These are phyloP conservation scores for Catostylus mosaicus DNA, from an alignment of 30 jellyfish, hydroid and myxozoan species.

Conservation along the genomic window DNA sequence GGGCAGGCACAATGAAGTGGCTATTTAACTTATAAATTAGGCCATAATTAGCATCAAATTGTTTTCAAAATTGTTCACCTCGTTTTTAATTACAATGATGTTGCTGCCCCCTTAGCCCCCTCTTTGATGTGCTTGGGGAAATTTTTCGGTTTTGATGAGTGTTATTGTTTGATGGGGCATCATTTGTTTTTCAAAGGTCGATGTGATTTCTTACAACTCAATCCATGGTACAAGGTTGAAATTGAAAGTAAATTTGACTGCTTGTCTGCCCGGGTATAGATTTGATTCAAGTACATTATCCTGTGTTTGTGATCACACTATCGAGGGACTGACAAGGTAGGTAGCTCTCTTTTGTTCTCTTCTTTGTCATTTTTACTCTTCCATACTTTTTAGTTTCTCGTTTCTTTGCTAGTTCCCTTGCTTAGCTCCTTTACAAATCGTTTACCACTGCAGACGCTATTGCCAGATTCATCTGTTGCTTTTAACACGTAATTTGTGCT, in stretches of 20 bases:
- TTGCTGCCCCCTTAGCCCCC: no score
- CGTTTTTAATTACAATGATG: no score
- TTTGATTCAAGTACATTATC: not conserved
- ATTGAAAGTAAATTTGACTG: not conserved
- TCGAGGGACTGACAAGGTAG: conserved; percentile 38
- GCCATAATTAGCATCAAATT: no score
- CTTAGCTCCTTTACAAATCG: conserved; percentile 3
- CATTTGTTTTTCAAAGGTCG: conserved; percentile 10
- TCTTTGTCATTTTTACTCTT: not conserved
- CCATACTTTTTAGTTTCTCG: not conserved
- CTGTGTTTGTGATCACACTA: conserved; percentile 30
- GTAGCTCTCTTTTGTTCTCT: not conserved
- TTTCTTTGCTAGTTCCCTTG: not conserved
- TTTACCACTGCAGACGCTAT: no score
- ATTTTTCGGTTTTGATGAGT: no score
- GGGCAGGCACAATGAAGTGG: no score
- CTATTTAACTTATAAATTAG: no score
- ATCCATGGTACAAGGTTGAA: conserved; percentile 39
- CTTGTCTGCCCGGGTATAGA: conserved; percentile 47
- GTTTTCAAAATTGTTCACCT: no score
- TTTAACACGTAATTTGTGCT: no score
- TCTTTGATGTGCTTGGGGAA: no score
- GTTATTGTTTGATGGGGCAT: no score
- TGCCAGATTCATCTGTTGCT: no score
- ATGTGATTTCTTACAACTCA: conserved; percentile 22